phyloP scores from a whole-genome alignment of 2,797 vertebrate genomes.

The Xiphorhynchus erythropygius region DNA sequence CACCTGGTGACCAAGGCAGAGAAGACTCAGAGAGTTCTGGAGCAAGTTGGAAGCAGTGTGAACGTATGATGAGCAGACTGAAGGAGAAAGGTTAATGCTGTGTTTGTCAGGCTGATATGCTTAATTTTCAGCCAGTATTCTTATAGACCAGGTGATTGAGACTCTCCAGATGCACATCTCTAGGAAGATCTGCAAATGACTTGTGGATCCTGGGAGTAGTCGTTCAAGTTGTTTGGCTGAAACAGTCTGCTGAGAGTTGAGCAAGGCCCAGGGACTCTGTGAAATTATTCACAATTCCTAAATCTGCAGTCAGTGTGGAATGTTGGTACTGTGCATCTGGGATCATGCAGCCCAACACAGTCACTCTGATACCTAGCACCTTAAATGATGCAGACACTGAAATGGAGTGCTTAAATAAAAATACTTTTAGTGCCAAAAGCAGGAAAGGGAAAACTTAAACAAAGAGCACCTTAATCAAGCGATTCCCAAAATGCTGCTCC shows the following conservation, averaged over 20 bases:
- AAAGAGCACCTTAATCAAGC: neutral
- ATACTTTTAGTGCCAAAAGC: neutral
- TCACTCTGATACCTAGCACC: neutral
- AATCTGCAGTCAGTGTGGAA: neutral
- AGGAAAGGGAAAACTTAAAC: neutral
- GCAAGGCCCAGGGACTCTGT: neutral
- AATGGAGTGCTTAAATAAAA: neutral
- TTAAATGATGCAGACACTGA: neutral
- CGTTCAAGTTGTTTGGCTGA: neutral
- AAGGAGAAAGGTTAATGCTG: neutral
- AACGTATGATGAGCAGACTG: neutral
- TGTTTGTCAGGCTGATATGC: neutral
- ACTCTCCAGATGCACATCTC: neutral
- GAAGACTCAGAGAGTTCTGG: neutral
- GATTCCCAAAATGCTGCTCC: neutral
- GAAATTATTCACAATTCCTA: neutral
- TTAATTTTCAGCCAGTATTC: neutral
- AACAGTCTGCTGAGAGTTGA: neutral
- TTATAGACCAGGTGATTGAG: neutral
- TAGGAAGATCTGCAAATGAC: neutral
- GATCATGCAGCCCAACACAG: neutral
- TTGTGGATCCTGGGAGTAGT: neutral
- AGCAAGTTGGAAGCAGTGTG: neutral
- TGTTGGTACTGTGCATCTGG: neutral
- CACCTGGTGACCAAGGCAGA: fast-evolving